Evolutionary conservation across 2,797 vertebrate genomes (phyloP), one percentile per base, ranked within the genome.

Genomic region (Masticophis lateralis): DNA sequence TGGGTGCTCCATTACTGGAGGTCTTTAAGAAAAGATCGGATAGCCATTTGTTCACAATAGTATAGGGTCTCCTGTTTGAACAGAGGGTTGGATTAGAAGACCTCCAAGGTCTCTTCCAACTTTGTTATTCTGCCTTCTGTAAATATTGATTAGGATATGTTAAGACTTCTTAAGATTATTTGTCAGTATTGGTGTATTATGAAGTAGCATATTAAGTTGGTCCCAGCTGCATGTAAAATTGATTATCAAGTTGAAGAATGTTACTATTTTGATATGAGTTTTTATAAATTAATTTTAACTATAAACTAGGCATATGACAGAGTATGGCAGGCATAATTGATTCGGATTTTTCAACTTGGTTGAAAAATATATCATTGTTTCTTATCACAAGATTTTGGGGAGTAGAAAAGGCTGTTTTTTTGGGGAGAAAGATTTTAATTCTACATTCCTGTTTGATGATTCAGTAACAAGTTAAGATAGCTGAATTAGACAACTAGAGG

Each of bases 41-140:
- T 1, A 37, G 37, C 37, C 2, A 37, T 37, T 37, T 74, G 16
- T 74, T n/a, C n/a, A 18, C 37, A 37, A 74, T 74, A 6, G 66
- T 69, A 69, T 69, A 74, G 66, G n/a, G 66, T 32, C 13, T 32
- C 2, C 66, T 69, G n/a, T 69, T 69, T 69, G n/a, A 32, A 5
- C n/a, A 69, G 66, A 69, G 13, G 63, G 63, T n/a, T n/a, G 28
- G 28, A 32, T 32, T 32, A 69, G 66, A 32, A 69, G n/a, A 69
- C 90, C 53, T 1, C 5, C 0, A 0, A 6, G 51, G 25, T 5
- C 0, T 0, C 87, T 89, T 14, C 27, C 20, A 37, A 7, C 0
- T 0, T 57, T 88, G 7, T 32, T 18, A 86, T 18, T 91, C 3
- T 61, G 57, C 0, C 0, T 4, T n/a, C 47, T 55, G 57, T 13